These are phyloP conservation scores for Cottus gobio DNA, from an alignment of 2,113 vertebrate species.

Conservation along the genomic window DNA sequence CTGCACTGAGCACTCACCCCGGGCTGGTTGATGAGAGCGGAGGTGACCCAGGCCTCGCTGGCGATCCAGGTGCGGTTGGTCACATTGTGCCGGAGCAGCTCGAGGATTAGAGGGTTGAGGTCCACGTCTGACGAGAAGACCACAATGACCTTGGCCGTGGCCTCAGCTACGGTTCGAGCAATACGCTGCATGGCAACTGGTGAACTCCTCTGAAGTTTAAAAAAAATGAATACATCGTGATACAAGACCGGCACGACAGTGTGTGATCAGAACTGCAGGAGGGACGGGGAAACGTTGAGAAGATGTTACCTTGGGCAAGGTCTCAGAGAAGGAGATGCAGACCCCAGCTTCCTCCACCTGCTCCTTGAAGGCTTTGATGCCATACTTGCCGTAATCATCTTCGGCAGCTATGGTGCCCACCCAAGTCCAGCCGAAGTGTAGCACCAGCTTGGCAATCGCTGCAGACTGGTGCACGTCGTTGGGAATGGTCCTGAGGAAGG, in stretches of 20 bases:
- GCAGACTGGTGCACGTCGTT: conserved; percentile 83
- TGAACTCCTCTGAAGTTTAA: conserved; percentile 62
- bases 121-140: conserved; percentile 90
- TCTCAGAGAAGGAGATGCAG: conserved; percentile 89
- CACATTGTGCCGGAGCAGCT: conserved; percentile 83
- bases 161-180: conserved; percentile 74
- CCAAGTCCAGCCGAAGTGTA: conserved; percentile 90
- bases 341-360: conserved; percentile 84
- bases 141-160: conserved; percentile 87
- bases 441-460: conserved; percentile 84
- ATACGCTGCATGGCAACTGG: conserved; percentile 81
- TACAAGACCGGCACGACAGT: neutral
- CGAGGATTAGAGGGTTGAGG: conserved; percentile 83
- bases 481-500: conserved; percentile 85
- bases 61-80: conserved; percentile 88
- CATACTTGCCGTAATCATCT: conserved; percentile 91
- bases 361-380: conserved; percentile 88
- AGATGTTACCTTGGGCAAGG: conserved; percentile 82
- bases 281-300: neutral
- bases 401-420: conserved; percentile 86
- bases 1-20: conserved; percentile 65
- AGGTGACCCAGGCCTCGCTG: conserved; percentile 89
- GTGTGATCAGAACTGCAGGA: too few species aligned
- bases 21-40: conserved; percentile 83
- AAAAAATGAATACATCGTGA: neutral